A percentile compares a stretch with the other conserved stretches of the same genome.
Evolutionary conservation across 2,888 invertebrate species (phyloP).

Genomic region (Serripes groenlandicus): DNA sequence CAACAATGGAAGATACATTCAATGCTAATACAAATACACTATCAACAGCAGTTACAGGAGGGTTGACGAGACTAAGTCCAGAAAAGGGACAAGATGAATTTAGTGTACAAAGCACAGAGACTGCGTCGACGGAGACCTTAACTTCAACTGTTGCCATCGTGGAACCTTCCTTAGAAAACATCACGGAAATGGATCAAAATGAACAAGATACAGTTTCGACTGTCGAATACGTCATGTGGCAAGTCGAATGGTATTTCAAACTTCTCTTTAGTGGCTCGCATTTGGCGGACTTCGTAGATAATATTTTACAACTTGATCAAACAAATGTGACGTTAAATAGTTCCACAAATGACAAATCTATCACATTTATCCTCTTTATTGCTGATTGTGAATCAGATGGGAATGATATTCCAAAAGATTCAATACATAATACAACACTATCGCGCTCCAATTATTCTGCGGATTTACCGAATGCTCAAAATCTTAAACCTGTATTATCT

Average conservation of each 20-base stretch:
- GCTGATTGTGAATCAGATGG: not conserved
- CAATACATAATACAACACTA: not conserved
- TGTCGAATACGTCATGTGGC: not conserved
- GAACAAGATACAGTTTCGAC: not conserved
- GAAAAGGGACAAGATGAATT: not conserved
- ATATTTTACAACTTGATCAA: not conserved
- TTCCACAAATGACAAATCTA: not conserved
- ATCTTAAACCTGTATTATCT: not conserved
- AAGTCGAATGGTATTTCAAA: constrained; percentile 1
- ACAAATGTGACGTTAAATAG: not conserved
- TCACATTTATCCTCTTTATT: not conserved
- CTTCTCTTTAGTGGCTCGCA: not conserved
- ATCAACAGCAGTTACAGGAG: not conserved
- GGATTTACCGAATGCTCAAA: not conserved
- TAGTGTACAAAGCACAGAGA: no score
- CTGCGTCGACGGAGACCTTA: not conserved
- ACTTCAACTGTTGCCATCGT: not conserved
- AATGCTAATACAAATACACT: not conserved
- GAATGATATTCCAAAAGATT: not conserved
- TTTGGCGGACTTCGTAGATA: not conserved
- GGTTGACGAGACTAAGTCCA: not conserved
- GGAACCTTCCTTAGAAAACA: not conserved
- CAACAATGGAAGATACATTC: no score
- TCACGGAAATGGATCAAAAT: not conserved
- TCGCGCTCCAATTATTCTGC: not conserved